phyloP scores from a whole-genome alignment of 1,140 invertebrate genomes.

The Platyscapa corneri region DNA sequence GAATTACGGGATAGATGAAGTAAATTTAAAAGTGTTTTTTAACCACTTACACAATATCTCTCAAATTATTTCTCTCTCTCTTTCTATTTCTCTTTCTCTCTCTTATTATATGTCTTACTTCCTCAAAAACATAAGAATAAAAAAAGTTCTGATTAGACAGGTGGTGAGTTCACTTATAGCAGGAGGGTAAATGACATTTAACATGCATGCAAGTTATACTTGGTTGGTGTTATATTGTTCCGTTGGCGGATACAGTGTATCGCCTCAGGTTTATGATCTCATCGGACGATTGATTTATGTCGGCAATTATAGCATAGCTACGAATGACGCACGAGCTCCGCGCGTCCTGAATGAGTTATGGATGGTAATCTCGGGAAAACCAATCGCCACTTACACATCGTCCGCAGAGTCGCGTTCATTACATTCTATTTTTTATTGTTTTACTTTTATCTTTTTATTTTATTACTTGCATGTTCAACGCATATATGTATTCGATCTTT shows the following conservation, averaged over 20 bases:
- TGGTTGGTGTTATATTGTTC: conserved; percentile 66
- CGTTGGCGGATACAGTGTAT: conserved; percentile 65
- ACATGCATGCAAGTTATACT: conserved; percentile 66
- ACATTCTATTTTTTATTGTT: conserved; percentile 4
- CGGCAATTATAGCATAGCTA: conserved; percentile 74
- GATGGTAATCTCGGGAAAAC: conserved; percentile 71
- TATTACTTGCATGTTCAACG: background rate
- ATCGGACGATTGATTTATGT: conserved; percentile 75
- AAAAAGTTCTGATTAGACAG: background rate
- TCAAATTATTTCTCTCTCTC: background rate
- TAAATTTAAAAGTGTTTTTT: too few relatives aligned
- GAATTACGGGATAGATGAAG: background rate
- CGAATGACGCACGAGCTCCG: conserved; percentile 69
- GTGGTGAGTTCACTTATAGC: background rate
- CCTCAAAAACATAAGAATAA: background rate
- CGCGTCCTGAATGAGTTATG: conserved; percentile 73
- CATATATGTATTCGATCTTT: background rate
- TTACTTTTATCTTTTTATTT: background rate
- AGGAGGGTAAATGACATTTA: conserved; percentile 70
- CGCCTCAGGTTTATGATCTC: conserved; percentile 74
- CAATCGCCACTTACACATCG: conserved; percentile 60
- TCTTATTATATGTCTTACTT: background rate
- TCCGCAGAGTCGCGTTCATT: conserved; percentile 4
- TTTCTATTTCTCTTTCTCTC: background rate
- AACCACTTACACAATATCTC: too few relatives aligned